Percentiles rank a stretch among this genome's conserved stretches.
phyloP scores from a whole-genome alignment of 2,888 invertebrate genomes.

The Parnassius apollo region DNA sequence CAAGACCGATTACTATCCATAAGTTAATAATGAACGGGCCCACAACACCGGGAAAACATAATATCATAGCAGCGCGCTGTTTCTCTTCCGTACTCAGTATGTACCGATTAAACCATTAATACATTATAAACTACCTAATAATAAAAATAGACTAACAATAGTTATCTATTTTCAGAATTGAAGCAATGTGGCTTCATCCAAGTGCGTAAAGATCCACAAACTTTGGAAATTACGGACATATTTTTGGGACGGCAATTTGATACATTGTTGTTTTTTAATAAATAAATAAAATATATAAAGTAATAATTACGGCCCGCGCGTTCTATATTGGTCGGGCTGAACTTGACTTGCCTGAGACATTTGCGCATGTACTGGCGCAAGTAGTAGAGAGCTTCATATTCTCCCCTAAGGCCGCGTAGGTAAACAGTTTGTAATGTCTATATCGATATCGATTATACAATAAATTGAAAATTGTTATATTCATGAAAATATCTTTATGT shows the following conservation, averaged over 20 bases:
- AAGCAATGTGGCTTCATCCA: slow-evolving; percentile 59
- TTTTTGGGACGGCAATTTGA: slow-evolving; percentile 48
- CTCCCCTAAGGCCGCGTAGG: too few species aligned
- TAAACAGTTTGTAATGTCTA: too few species aligned
- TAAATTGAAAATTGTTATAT: too few species aligned
- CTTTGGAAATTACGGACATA: slow-evolving; percentile 55
- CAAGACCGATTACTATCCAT: slow-evolving; percentile 40
- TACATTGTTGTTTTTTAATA: neutral
- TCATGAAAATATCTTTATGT: too few species aligned
- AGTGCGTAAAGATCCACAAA: slow-evolving; percentile 48
- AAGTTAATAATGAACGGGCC: slow-evolving; percentile 52
- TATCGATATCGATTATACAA: too few species aligned
- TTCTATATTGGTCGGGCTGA: too few species aligned
- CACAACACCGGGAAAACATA: slow-evolving; percentile 39
- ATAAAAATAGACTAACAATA: slow-evolving; percentile 7
- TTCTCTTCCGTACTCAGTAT: slow-evolving; percentile 62
- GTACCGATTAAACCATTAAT: neutral
- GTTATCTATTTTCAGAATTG: slow-evolving; percentile 51
- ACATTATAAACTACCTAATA: too few species aligned
- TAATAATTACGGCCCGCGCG: too few species aligned
- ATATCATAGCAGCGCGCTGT: slow-evolving; percentile 56
- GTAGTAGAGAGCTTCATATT: too few species aligned
- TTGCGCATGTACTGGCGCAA: too few species aligned
- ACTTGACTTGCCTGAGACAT: neutral
- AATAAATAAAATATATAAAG: too few species aligned